phyloP scores from a whole-genome alignment of 2,797 vertebrate genomes.

The Chiroxiphia lanceolata region DNA sequence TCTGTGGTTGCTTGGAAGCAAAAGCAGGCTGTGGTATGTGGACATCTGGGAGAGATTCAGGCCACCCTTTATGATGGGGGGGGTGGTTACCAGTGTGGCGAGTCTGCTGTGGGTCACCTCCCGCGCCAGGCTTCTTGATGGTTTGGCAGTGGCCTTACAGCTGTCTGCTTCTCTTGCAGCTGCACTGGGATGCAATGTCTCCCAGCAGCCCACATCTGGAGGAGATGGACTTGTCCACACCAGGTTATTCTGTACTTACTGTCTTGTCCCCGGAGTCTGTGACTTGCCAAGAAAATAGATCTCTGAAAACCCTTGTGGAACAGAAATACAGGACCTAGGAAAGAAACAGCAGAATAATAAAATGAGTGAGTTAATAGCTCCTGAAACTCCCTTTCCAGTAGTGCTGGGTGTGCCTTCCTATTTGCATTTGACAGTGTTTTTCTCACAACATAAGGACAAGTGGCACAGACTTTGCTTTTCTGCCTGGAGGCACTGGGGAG shows the following conservation, averaged over 20 bases:
- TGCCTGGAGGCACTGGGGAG: rapidly evolving
- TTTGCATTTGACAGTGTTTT: constrained; percentile 28
- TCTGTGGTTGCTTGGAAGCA: constrained; percentile 34
- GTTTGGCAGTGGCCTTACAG: not conserved
- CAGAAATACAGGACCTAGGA: not conserved
- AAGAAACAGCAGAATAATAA: not conserved
- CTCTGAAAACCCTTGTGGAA: not conserved
- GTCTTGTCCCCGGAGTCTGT: not conserved
- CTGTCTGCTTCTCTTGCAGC: not conserved
- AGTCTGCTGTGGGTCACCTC: not conserved
- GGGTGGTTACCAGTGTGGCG: not conserved
- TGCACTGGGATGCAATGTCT: not conserved
- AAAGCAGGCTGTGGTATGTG: constrained; percentile 40
- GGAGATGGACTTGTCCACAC: not conserved
- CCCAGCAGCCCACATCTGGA: not conserved
- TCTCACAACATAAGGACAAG: not conserved
- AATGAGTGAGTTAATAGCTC: not conserved
- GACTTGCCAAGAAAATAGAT: not conserved
- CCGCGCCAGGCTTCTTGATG: not conserved
- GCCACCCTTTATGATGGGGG: not conserved
- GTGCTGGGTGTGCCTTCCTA: not conserved
- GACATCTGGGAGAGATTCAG: constrained; percentile 32
- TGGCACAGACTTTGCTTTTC: not conserved
- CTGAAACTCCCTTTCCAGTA: constrained; percentile 20
- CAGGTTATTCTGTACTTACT: not conserved